A percentile compares a stretch with the other conserved stretches of the same genome.
phyloP scores from a whole-genome alignment of 2,113 vertebrate species.

The Callopanchax toddi region DNA sequence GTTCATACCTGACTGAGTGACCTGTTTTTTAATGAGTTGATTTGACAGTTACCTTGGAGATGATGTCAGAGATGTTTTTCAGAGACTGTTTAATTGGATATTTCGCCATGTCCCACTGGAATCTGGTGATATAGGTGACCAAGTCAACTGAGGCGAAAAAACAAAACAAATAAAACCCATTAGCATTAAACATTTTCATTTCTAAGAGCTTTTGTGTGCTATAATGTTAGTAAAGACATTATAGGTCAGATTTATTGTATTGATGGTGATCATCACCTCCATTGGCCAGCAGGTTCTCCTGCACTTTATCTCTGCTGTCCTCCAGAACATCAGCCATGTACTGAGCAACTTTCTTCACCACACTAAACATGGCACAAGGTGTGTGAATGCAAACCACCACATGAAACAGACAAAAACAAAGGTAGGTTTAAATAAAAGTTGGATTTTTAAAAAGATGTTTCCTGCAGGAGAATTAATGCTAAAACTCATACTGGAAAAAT shows the following conservation, averaged over 20 bases:
- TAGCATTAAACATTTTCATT: conserved; percentile 5
- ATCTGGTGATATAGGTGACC: conserved; percentile 96
- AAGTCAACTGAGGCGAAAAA: conserved; percentile 87
- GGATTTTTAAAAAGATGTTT: too few relatives aligned
- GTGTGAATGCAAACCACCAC: not conserved
- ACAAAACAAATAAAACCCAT: not conserved
- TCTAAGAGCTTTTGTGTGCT: not conserved
- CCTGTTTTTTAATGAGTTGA: too few relatives aligned
- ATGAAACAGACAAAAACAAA: not conserved
- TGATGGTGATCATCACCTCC: conserved; percentile 86
- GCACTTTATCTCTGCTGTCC: conserved; percentile 98
- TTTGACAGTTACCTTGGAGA: conserved; percentile 87
- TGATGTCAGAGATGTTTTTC: conserved; percentile 99
- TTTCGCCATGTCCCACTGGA: conserved; percentile 99
- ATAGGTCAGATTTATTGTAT: not conserved
- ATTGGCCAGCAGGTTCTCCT: conserved; percentile 96
- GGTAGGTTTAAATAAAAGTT: not conserved
- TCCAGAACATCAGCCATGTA: conserved; percentile 99
- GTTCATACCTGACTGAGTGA: too few relatives aligned
- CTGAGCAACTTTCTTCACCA: conserved; percentile 97
- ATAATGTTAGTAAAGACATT: too few relatives aligned
- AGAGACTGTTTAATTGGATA: conserved; percentile 99
- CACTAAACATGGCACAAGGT: conserved; percentile 73
- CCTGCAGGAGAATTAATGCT: too few relatives aligned
- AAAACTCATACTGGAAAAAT: too few relatives aligned